Evolutionary conservation across 2,888 invertebrate species (phyloP), one percentile per base, ranked within the genome.

Genomic region (Tipula unca): DNA sequence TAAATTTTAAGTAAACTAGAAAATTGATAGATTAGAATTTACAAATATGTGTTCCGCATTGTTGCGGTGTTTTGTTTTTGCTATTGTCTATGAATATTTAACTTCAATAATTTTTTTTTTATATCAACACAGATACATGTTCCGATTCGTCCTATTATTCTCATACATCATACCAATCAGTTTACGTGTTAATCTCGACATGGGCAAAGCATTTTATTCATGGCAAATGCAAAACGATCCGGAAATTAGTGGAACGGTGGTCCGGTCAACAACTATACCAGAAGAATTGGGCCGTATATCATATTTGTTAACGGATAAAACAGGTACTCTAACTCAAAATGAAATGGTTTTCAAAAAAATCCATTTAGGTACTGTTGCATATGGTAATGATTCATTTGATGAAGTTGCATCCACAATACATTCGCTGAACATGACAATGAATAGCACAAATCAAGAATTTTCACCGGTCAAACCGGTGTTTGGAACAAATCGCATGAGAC

Each of bases 91-190:
- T n/a, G n/a, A n/a, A n/a, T n/a, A n/a, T 32, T 48, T 48, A 48
- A 39, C 2, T 48, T 48, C 3, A n/a, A 17, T 1, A 1, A 48
- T 4, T 48, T n/a, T 48, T 48, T n/a, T n/a, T 39, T 39, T 39
- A 39, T 10, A 83, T 32, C 14, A n/a, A n/a, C 17, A 32, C 84
- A 86, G 96, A 88, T 99, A 99, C 91, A 94, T 99, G 93, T 98
- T 99, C 92, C 93, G 99, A 89, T 99, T 99, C 89, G 95, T 99
- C 85, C 93, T 99, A 82, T 93, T 99, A 20, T 99, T 99, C 92
- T 99, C 99, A 0, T 99, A 99, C 91, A 99, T 99, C 88, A 99
- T 99, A 89, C 99, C 99, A 17, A 98, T 99, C 88, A 98, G 99
- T 92, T 94, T 99, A 89, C 93, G 99, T 87, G 99, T 99, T 0